Base-by-base conservation (phyloP, 2,113 vertebrate genomes). In the Hiodon alosoides region DNA sequence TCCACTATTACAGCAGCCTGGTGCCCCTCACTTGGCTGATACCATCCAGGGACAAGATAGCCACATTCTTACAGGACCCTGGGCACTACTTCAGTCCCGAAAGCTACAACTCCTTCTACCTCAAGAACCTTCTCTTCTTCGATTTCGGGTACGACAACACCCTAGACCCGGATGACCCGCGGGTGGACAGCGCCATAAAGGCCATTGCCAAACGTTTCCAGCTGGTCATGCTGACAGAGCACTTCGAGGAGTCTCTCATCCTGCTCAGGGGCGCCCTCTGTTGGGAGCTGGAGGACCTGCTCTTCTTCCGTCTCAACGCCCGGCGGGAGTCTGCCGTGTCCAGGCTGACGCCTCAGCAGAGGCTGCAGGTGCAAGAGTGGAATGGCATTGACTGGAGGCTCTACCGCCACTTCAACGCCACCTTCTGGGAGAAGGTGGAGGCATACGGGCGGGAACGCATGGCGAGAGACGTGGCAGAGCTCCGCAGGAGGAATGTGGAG, bases 201-300 rank as follows among this genome's bases (percentile, higher is more conserved):
- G 85, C 89, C 80, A 85, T 98, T 8, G 91, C 93, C 5, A 78
- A 84, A 6, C 90, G 76, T 51, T 98, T 99, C 85, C 89, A 94
- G 68, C 86, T 98, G 57, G 93, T 98, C 78, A 93, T 99, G 78
- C 83, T 99, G 3, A 84, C 94, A 0, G 96, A 99, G 77, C 89
- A 97, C 81, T 98, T 98, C 0, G 96, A 98, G 0, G 94, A 98
- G 81, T 99, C 97, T 0, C 88, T 99, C 61, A 92, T 99, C 83
- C 92, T 99, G 71, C 91, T 99, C 9, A 94, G 91, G 86, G 93
- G 98, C 11, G 83, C 90, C 64, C 88, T 99, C 65, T 98, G 96
- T 78, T 98, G 95, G 96, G 88, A 91, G 73, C 91, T 90, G 79
- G 95, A 98, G 61, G 97, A 99, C 2, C 76, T 99, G 78, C 79